Evolutionary conservation across 2,888 invertebrate species (phyloP).

Genomic region (Machimus rusticus): DNA sequence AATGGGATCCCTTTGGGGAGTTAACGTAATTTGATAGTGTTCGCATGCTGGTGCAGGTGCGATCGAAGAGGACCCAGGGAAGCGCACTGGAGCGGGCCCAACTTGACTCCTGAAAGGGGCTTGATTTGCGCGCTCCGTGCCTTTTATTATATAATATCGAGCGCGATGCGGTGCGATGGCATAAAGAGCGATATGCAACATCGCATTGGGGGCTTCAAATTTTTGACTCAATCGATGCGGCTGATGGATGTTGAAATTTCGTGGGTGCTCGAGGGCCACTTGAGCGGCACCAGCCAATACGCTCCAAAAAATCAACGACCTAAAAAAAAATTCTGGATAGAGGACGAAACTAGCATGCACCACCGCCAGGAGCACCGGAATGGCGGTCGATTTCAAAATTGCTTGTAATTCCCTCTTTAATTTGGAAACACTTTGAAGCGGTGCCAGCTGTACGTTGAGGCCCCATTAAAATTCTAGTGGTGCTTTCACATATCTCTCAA

Average conservation of each 20-base stretch:
- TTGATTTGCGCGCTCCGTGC: neutral
- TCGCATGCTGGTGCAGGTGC: neutral
- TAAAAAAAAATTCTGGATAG: neutral
- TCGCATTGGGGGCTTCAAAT: neutral
- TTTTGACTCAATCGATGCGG: neutral
- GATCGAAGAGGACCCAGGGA: neutral
- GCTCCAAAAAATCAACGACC: neutral
- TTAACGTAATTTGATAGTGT: slow-evolving; percentile 29
- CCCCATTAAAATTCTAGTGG: neutral
- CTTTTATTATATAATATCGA: neutral
- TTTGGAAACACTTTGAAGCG: neutral
- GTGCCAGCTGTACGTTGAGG: neutral
- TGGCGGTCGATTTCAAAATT: neutral
- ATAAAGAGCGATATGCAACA: neutral
- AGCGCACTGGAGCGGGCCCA: neutral
- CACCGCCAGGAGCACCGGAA: neutral
- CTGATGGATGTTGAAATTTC: neutral
- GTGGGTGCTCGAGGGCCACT: neutral
- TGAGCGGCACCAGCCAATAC: neutral
- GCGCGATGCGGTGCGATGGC: neutral
- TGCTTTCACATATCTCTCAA: neutral
- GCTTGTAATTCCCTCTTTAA: neutral
- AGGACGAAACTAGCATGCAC: neutral
- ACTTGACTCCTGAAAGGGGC: slow-evolving; percentile 5
- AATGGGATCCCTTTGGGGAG: slow-evolving; percentile 12